Conservation (phyloP, 2,888 invertebrate species). For the Monochamus alternatus region DNA sequence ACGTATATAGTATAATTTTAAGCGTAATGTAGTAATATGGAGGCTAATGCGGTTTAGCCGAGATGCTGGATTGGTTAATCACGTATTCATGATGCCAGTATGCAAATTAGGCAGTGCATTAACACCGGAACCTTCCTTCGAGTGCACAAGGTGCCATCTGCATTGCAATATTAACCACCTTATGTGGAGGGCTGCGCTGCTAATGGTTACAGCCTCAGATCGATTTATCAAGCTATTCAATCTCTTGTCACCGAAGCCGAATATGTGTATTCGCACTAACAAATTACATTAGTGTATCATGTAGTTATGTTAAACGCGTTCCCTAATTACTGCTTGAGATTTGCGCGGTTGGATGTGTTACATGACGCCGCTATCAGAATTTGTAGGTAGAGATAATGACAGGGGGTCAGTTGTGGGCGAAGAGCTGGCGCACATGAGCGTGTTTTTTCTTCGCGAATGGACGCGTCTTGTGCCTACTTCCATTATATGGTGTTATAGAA, state of each 20-base stretch:
- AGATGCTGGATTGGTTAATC: slow-evolving; percentile 48
- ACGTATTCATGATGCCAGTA: slow-evolving; percentile 57
- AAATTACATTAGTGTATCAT: too few species aligned
- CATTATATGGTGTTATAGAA: too few species aligned
- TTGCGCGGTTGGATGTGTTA: too few species aligned
- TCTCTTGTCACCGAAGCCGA: slow-evolving; percentile 15
- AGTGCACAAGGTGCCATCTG: slow-evolving; percentile 49
- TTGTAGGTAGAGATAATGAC: too few species aligned
- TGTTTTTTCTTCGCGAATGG: too few species aligned
- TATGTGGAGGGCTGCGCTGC: slow-evolving; percentile 39
- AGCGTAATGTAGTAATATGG: slow-evolving; percentile 34
- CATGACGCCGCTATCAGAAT: too few species aligned
- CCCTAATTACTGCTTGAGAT: too few species aligned
- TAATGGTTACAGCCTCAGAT: slow-evolving; percentile 28
- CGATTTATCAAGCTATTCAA: slow-evolving; percentile 32
- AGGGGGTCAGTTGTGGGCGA: too few species aligned
- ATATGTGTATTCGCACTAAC: too few species aligned
- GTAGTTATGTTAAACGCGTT: too few species aligned
- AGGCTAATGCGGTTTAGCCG: slow-evolving; percentile 25
- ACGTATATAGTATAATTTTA: slow-evolving; percentile 25
- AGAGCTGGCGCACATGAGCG: too few species aligned
- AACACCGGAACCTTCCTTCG: slow-evolving; percentile 55
- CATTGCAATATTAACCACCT: slow-evolving; percentile 45
- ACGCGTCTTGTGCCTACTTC: too few species aligned
- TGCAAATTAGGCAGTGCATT: slow-evolving; percentile 58